phyloP scores from a whole-genome alignment of 2,797 vertebrate species.

The Hirundo rustica region DNA sequence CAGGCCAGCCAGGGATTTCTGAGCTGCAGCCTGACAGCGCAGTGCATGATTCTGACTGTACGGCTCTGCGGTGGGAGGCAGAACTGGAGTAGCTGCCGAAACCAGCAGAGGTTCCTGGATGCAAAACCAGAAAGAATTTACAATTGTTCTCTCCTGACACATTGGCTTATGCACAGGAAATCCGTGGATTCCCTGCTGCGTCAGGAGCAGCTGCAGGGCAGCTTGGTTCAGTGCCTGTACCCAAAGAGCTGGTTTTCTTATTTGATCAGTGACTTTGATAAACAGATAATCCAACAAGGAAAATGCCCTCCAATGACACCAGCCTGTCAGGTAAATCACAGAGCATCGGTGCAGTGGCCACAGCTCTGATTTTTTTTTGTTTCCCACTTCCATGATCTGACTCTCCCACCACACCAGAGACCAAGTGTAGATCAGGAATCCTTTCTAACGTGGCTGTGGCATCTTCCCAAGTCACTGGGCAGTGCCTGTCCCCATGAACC shows the following conservation, averaged over 20 bases:
- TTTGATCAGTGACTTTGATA: background rate
- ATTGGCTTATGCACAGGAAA: background rate
- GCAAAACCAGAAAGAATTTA: conserved; percentile 1
- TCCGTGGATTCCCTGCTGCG: background rate
- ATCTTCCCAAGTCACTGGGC: background rate
- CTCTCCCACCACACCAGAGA: background rate
- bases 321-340: background rate
- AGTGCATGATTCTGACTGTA: background rate
- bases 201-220: background rate
- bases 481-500: background rate
- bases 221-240: background rate
- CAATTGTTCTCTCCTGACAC: background rate
- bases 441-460: fast-evolving
- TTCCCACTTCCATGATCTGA: background rate
- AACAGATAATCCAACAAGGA: background rate
- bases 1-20: background rate
- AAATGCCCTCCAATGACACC: background rate
- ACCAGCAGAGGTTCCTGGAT: background rate
- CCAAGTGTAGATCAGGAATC: background rate
- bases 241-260: background rate
- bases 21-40: background rate
- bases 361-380: background rate
- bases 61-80: background rate
- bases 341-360: background rate
- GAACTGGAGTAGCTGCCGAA: background rate